A percentile compares a stretch with the other conserved stretches of the same genome.
phyloP scores from a whole-genome alignment of 2,888 invertebrate genomes.

The Papilio elwesi region DNA sequence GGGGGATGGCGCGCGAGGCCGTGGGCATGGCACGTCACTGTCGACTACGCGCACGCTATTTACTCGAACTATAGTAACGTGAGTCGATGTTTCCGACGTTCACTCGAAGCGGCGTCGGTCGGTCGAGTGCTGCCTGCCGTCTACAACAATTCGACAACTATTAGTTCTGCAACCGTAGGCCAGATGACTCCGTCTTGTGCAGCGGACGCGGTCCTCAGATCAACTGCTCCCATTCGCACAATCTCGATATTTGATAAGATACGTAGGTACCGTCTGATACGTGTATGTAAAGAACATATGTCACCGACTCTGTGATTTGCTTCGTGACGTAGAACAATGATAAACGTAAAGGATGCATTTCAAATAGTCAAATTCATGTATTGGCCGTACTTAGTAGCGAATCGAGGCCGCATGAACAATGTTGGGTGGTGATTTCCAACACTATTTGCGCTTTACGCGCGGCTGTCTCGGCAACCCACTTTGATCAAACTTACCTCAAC shows the following conservation, averaged over 20 bases:
- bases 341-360: conserved; percentile 42
- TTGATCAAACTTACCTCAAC: conserved; percentile 40
- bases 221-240: conserved; percentile 80
- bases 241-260: conserved; percentile 77
- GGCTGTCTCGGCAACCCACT: conserved; percentile 37
- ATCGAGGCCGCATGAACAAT: conserved; percentile 31
- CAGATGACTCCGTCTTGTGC: conserved; percentile 60
- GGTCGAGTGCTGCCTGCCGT: conserved; percentile 74
- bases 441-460: conserved; percentile 35
- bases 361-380: conserved; percentile 44
- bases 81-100: conserved; percentile 78
- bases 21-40: conserved; percentile 79
- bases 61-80: conserved; percentile 77
- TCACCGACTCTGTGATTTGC: conserved; percentile 76
- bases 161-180: conserved; percentile 59
- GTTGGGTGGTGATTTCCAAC: conserved; percentile 43
- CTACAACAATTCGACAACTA: conserved; percentile 68
- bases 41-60: conserved; percentile 80
- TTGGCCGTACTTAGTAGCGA: conserved; percentile 33
- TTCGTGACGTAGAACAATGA: conserved; percentile 60
- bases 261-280: conserved; percentile 53
- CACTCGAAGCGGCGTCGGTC: conserved; percentile 75
- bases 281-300: conserved; percentile 71
- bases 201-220: conserved; percentile 58
- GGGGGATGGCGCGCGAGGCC: conserved; percentile 72